phyloP scores from a whole-genome alignment of 2,888 invertebrate genomes.

The Ariolimax columbianus region DNA sequence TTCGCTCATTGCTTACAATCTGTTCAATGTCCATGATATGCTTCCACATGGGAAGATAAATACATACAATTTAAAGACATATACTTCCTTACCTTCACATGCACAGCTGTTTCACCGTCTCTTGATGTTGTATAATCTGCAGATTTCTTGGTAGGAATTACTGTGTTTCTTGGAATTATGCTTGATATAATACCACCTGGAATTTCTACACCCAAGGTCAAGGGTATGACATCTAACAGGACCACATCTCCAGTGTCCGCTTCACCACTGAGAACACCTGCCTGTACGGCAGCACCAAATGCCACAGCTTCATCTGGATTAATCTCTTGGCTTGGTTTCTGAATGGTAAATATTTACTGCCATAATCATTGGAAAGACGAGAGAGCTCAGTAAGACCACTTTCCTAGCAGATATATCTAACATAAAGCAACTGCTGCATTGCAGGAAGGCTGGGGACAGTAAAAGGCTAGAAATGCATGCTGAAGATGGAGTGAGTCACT shows the following conservation, averaged over 20 bases:
- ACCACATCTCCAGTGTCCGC: conserved; percentile 97
- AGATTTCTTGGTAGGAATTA: conserved; percentile 99
- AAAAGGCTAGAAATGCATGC: no score
- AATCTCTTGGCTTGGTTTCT: conserved; percentile 98
- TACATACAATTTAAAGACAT: no score
- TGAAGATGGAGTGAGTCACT: no score
- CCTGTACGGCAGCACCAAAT: conserved; percentile 98
- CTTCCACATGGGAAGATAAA: no score
- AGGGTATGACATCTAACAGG: conserved; percentile 97
- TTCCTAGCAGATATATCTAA: no score
- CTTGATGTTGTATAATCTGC: conserved; percentile 99
- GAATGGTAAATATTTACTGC: conserved; percentile 45
- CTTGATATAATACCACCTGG: conserved; percentile 99
- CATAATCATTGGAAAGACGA: no score
- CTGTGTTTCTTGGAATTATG: conserved; percentile 97
- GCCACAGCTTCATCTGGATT: conserved; percentile 99
- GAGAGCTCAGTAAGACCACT: no score
- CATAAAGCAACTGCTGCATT: no score
- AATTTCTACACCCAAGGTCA: conserved; percentile 99
- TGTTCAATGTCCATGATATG: no score
- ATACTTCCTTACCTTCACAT: conserved; percentile 85
- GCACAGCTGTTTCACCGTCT: conserved; percentile 99
- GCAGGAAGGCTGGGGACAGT: no score
- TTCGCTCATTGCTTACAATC: no score
- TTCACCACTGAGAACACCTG: conserved; percentile 97